Base-by-base conservation (phyloP, 2,888 invertebrate species). In the Meteorus cinctellus region DNA sequence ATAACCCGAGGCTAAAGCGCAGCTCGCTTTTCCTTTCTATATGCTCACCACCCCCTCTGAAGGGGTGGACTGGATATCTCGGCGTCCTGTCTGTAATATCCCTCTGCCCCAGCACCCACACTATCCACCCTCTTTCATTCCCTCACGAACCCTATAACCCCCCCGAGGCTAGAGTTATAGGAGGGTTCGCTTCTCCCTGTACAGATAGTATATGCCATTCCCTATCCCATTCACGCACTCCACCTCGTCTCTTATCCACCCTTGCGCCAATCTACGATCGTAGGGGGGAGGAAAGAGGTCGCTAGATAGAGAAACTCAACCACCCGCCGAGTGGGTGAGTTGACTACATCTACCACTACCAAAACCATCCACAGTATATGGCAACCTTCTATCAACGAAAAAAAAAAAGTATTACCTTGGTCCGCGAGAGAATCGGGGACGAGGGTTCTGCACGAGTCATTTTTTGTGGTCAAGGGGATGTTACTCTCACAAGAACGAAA, bases 31-130 rank as follows among this genome's bases (percentile, higher is more conserved):
- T 78, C 85, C 72, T 62, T 34, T 55, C 34, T 60, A 36, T 36
- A 59, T 55, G 36, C 34, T 60, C 34, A 62, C 75, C 79, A 78
- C 78, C 80, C 82, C 85, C 81, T 82, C 81, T 78, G 75, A 76
- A 63, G 71, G 78, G 81, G 82, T 82, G 81, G 83, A 81, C 82
- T 85, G 87, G 86, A 88, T 89, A 88, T 88, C 88, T 87, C 86
- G 85, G 84, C 86, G 87, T 88, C 86, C 87, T 87, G 86, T 87
- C 85, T 87, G 87, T 88, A 88, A 88, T 88, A 88, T 88, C 86
- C 86, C 84, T 84, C 82, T 84, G 82, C 82, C 85, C 85, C 82
- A 81, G 81, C 81, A 81, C 79, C 77, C 82, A 82, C 85, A 84
- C 82, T 82, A 82, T 80, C 81, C 81, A 76, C 78, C 77, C 81